Conservation (phyloP, 92 coral and sea anemone genomes). For the Siderastrea siderea region DNA sequence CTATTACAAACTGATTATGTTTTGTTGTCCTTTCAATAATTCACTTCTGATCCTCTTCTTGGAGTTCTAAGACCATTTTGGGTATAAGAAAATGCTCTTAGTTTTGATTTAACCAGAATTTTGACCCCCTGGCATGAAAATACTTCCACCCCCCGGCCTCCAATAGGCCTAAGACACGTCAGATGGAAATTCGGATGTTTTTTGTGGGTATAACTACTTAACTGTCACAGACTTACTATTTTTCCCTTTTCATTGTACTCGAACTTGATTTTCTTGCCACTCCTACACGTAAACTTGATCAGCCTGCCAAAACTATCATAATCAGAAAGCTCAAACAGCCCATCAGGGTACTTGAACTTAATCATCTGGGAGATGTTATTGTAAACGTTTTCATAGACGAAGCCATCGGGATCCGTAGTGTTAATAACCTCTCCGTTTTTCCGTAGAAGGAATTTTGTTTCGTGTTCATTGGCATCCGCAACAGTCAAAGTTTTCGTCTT, state of each 20-base stretch:
- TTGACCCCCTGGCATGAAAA: no score
- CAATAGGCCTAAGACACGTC: no score
- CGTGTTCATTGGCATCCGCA: conserved; percentile 69
- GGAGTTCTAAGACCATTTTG: no score
- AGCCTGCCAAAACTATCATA: conserved; percentile 55
- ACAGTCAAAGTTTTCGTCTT: conserved; percentile 51
- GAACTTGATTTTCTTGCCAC: conserved; percentile 58
- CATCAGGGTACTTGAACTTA: conserved; percentile 76
- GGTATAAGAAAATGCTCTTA: no score
- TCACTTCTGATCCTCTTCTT: no score
- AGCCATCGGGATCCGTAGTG: conserved; percentile 76
- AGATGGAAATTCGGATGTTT: no score
- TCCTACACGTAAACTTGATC: conserved; percentile 58
- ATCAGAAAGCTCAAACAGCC: conserved; percentile 42
- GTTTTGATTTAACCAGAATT: no score
- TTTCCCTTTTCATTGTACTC: conserved; percentile 56
- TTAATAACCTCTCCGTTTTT: conserved; percentile 54
- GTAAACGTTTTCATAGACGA: conserved; percentile 63
- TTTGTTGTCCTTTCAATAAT: no score
- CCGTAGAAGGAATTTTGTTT: conserved; percentile 52
- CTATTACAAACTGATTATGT: no score
- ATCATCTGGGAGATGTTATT: conserved; percentile 27
- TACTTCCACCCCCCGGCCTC: no score
- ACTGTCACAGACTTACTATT: conserved; percentile 51
- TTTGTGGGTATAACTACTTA: not conserved